Conservation (phyloP, 2,888 invertebrate species). For the Opisthograptis luteolata region DNA sequence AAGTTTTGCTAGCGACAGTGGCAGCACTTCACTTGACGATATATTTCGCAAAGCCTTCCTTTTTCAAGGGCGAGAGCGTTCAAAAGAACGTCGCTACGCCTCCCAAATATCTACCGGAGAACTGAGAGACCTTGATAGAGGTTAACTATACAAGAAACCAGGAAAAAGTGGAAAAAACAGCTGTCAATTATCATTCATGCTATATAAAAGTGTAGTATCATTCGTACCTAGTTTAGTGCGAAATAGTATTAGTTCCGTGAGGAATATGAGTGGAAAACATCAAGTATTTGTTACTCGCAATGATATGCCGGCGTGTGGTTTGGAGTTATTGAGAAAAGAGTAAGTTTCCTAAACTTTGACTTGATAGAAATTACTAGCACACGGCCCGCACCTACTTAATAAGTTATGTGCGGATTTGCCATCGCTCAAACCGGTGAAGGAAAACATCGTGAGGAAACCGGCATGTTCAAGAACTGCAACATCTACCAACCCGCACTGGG, state of each 20-base stretch:
- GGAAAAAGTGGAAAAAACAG: slow-evolving; percentile 11
- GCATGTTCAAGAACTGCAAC: too few relatives aligned
- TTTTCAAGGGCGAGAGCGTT: slow-evolving; percentile 64
- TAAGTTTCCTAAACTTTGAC: slow-evolving; percentile 63
- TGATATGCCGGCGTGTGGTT: slow-evolving; percentile 85
- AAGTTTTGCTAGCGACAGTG: slow-evolving; percentile 70
- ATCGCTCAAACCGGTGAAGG: too few relatives aligned
- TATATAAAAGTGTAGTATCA: slow-evolving; percentile 53
- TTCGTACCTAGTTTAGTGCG: slow-evolving; percentile 45
- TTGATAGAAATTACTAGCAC: not conserved
- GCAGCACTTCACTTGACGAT: slow-evolving; percentile 68
- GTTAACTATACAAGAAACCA: slow-evolving; percentile 20
- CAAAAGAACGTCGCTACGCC: slow-evolving; percentile 49
- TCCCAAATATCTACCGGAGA: slow-evolving; percentile 73
- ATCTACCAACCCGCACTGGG: too few relatives aligned
- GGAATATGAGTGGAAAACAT: slow-evolving; percentile 67
- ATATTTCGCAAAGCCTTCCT: slow-evolving; percentile 72
- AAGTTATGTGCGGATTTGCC: too few relatives aligned
- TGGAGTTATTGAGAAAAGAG: slow-evolving; percentile 85
- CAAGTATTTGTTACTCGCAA: slow-evolving; percentile 87
- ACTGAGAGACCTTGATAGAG: slow-evolving; percentile 56
- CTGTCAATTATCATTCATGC: slow-evolving; percentile 54
- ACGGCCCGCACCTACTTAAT: too few relatives aligned
- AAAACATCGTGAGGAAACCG: too few relatives aligned
- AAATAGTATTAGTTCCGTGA: slow-evolving; percentile 40